phyloP scores from a whole-genome alignment of 2,797 vertebrate species.

The Helicolenus hilgendorfi region DNA sequence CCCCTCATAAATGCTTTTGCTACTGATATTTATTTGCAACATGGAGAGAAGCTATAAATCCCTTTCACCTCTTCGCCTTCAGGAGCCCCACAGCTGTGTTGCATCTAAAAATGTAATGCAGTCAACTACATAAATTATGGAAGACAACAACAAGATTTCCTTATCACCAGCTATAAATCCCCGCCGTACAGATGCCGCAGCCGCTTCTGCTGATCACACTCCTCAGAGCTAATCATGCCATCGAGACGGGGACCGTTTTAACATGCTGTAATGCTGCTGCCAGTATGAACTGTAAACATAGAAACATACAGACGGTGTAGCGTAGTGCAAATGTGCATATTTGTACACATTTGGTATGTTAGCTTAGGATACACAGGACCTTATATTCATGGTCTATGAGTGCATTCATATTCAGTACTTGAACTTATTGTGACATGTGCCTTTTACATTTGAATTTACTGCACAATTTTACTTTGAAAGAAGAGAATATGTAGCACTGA shows the following conservation, averaged over 20 bases:
- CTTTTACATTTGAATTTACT: background rate
- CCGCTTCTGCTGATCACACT: constrained; percentile 70
- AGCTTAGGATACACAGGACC: no score
- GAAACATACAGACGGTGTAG: background rate
- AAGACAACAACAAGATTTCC: constrained; percentile 82
- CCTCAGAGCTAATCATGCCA: constrained; percentile 73
- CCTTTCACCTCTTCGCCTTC: constrained; percentile 41
- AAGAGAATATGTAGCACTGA: no score
- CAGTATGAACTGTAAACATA: background rate
- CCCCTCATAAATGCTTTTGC: constrained; percentile 46
- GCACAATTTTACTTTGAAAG: no score
- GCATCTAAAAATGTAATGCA: constrained; percentile 73
- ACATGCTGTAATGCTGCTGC: constrained; percentile 25
- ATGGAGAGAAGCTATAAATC: constrained; percentile 70
- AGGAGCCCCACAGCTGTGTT: constrained; percentile 45
- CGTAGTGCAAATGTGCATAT: background rate
- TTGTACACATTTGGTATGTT: background rate
- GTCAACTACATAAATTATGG: constrained; percentile 81
- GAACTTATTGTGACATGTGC: background rate
- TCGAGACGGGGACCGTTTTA: constrained; percentile 42
- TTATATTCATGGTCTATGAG: background rate
- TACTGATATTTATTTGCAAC: constrained; percentile 74
- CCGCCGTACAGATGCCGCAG: constrained; percentile 48
- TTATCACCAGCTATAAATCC: constrained; percentile 86
- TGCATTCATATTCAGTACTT: background rate